phyloP scores from a whole-genome alignment of 2,888 invertebrate genomes.

The Oscheius sp. region DNA sequence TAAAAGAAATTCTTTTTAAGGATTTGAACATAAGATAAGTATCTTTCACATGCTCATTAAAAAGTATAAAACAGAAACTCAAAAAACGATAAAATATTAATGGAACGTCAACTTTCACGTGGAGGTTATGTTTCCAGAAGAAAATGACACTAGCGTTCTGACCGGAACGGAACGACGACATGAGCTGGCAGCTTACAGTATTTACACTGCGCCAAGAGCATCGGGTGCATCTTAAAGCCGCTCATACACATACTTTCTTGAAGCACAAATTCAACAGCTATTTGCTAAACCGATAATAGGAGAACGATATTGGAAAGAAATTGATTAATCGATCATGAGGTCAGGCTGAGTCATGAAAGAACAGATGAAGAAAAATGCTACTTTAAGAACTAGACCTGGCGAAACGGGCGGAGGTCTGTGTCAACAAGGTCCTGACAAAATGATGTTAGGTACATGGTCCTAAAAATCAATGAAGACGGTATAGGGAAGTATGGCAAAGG shows the following conservation, averaged over 20 bases:
- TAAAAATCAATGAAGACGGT: not conserved
- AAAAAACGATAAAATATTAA: too few relatives aligned
- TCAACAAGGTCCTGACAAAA: slow-evolving; percentile 7
- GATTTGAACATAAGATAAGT: too few relatives aligned
- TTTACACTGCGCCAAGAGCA: slow-evolving; percentile 29
- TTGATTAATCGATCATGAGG: not conserved
- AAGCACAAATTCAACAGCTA: slow-evolving; percentile 1
- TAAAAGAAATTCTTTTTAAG: too few relatives aligned
- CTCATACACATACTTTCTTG: slow-evolving; percentile 9
- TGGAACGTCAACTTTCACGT: not conserved
- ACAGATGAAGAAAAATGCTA: slow-evolving; percentile 12
- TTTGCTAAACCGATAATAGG: slow-evolving; percentile 2
- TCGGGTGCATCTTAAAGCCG: slow-evolving; percentile 26
- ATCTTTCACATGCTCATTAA: too few relatives aligned
- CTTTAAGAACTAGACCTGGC: slow-evolving; percentile 11
- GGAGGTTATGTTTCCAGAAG: not conserved
- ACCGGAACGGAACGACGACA: slow-evolving; percentile 17
- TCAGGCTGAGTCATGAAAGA: slow-evolving; percentile 5
- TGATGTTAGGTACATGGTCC: not conserved
- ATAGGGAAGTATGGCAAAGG: not conserved
- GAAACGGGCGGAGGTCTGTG: not conserved
- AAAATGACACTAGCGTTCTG: not conserved
- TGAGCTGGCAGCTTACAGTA: slow-evolving; percentile 28
- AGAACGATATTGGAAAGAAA: not conserved
- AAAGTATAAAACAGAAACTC: too few relatives aligned